Base-by-base conservation (phyloP, 2,113 vertebrate species). In the Rattus rattus region DNA sequence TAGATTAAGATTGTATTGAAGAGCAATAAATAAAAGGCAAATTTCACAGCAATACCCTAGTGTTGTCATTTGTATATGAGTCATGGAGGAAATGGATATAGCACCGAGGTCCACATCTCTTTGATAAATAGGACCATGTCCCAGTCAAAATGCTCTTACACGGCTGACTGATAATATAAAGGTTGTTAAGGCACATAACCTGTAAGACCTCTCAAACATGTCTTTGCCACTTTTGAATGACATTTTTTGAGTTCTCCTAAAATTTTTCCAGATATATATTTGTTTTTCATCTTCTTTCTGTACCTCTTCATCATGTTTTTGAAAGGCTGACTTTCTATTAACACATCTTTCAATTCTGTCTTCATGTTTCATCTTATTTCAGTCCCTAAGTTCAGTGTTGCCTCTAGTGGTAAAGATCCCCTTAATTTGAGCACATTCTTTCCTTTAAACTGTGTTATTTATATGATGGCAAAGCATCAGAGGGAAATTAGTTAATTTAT, bases 1-100 rank as follows among this genome's bases (percentile, higher is more conserved):
- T 96, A 86, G 2, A 22, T 43, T 73, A 81, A 92, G 84, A 86
- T 92, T 96, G 83, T 80, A 97, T 97, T 79, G 49, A 98, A 65
- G 26, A 95, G 73, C 95, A 86, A n/a, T 77, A 91, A 88, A 88
- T 63, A 67, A 47, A 93, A 94, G 90, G 88, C 90, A 95, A 92
- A 69, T 22, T 52, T 72, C 70, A 70, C 16, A 89, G 39, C 56
- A 39, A 30, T 54, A 54, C 19, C n/a, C 90, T 93, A 92, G 69
- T 70, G 80, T 96, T 90, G 54, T 69, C 94, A 69, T 96, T 63
- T 10, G 79, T 90, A 80, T 83, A 7, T 1, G n/a, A 89, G 49
- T 11, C 61, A 88, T 72, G 84, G 70, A 52, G 26, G 19, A 92
- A 83, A 83, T 39, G 22, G 8, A 84, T 3, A 61, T 3, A 83